Evolutionary conservation across 2,888 invertebrate genomes (phyloP), one percentile per base, ranked within the genome.

Genomic region (Autographa gamma): DNA sequence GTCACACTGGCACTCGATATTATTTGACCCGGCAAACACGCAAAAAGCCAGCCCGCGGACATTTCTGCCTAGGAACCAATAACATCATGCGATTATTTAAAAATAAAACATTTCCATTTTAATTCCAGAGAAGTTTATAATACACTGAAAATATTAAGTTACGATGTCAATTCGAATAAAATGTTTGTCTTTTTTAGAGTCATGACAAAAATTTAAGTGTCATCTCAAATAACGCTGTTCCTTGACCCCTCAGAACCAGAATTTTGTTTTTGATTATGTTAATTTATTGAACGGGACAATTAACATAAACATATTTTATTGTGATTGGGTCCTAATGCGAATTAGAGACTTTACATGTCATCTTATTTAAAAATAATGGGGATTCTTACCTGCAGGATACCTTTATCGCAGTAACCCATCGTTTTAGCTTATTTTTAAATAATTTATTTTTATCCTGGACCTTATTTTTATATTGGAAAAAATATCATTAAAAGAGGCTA

Each of bases 171-270:
- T 9, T 54, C 54, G 4, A 2, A 56, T 25, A 19, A 56, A 11
- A 19, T 56, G 18, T 56, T 56, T 11, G 13, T 3, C 11, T 56
- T 25, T 54, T 52, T n/a, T 9, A 19, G 13, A 7, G 43, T 75
- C 38, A 54, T 71, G 18, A 59, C 16, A 62, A 63, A 52, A 41
- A 52, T 25, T 32, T 43, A 66, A 14, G 25, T 25, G 25, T 41
- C 19, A 14, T 54, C 56, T 58, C n/a, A 52, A 52, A 62, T 62
- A 62, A 34, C 43, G 25, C 48, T 56, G 76, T 64, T 48, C 63
- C 58, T 79, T 78, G 79, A 79, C 79, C 79, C 65, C 48, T 67
- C 48, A 19, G 43, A 79, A 76, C 72, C 54, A 58, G 69, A 77
- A 65, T 77, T 61, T 11, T 9, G 67, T 48, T 58, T 63, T 48